Percentiles rank a stretch among this genome's conserved stretches.
These are phyloP conservation scores for Drosophila multiciliata DNA, from an alignment of 2,888 invertebrate genomes.

Conservation along the genomic window DNA sequence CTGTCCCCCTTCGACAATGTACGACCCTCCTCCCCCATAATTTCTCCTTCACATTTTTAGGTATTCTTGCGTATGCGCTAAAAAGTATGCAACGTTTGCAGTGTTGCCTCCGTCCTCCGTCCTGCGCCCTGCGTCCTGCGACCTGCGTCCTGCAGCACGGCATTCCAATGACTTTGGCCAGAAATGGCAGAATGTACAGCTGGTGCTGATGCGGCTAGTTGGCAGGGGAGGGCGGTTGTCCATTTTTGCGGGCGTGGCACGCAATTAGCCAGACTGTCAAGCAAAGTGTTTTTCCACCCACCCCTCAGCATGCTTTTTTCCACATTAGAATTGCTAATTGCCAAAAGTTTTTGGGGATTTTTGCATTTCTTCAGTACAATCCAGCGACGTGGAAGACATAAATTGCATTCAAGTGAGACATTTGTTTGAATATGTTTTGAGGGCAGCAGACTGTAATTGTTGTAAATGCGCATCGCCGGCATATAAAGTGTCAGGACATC, in stretches of 20 bases:
- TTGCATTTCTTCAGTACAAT: conserved; percentile 70
- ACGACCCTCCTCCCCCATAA: conserved; percentile 2
- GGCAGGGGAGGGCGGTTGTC: background rate
- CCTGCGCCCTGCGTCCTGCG: background rate
- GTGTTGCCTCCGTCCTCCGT: conserved; percentile 20
- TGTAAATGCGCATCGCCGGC: conserved; percentile 15
- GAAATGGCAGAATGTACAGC: conserved; percentile 31
- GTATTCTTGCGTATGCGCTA: conserved; percentile 50
- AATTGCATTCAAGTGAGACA: conserved; percentile 63
- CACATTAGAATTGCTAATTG: conserved; percentile 80
- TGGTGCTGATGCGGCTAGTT: conserved; percentile 12
- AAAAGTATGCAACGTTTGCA: conserved; percentile 55
- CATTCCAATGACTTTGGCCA: conserved; percentile 44
- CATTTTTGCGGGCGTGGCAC: conserved; percentile 57
- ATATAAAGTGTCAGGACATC: conserved; percentile 1
- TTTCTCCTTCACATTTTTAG: conserved; percentile 58
- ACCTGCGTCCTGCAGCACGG: conserved; percentile 20
- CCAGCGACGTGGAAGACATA: conserved; percentile 62
- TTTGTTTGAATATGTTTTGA: conserved; percentile 59
- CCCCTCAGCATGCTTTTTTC: conserved; percentile 38
- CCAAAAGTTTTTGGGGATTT: conserved; percentile 65
- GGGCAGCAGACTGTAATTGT: conserved; percentile 47
- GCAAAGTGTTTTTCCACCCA: conserved; percentile 63
- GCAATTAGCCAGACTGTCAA: conserved; percentile 76
- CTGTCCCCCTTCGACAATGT: conserved; percentile 38